Percentiles rank a stretch among this genome's conserved stretches.
These are phyloP conservation scores for Reticulitermes speratus DNA, from an alignment of 1,140 invertebrate genomes.

Conservation along the genomic window DNA sequence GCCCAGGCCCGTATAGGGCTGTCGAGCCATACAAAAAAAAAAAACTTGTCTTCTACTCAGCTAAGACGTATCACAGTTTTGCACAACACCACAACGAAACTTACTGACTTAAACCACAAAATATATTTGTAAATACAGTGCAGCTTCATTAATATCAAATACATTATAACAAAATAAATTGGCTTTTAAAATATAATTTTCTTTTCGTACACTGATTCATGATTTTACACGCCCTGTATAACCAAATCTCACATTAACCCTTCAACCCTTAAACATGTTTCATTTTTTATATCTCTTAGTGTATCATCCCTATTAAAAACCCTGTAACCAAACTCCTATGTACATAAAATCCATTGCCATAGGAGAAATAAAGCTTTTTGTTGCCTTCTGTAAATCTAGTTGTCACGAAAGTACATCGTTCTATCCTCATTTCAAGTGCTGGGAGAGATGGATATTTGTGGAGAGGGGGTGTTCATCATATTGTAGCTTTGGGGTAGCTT, in stretches of 20 bases:
- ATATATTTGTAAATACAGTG: no score
- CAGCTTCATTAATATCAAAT: background rate
- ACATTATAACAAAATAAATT: background rate
- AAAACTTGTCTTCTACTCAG: no score
- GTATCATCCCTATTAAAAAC: background rate
- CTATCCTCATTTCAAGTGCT: background rate
- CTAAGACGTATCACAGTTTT: no score
- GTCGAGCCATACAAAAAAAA: no score
- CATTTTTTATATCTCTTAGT: background rate
- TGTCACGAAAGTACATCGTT: background rate
- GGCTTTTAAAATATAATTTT: background rate
- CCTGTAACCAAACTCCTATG: background rate
- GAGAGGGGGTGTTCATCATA: slow-evolving; percentile 5
- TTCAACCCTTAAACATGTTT: background rate
- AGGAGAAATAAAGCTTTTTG: background rate
- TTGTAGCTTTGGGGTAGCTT: slow-evolving; percentile 6
- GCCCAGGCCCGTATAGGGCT: no score
- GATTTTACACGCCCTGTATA: background rate
- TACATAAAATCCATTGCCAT: background rate
- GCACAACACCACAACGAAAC: no score
- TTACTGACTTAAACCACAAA: no score
- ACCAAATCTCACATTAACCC: background rate
- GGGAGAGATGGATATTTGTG: background rate
- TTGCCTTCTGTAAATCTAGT: background rate
- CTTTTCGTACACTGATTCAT: background rate